These are phyloP conservation scores for Gryllus bimaculatus DNA, from an alignment of 1,140 invertebrate genomes.

Conservation along the genomic window DNA sequence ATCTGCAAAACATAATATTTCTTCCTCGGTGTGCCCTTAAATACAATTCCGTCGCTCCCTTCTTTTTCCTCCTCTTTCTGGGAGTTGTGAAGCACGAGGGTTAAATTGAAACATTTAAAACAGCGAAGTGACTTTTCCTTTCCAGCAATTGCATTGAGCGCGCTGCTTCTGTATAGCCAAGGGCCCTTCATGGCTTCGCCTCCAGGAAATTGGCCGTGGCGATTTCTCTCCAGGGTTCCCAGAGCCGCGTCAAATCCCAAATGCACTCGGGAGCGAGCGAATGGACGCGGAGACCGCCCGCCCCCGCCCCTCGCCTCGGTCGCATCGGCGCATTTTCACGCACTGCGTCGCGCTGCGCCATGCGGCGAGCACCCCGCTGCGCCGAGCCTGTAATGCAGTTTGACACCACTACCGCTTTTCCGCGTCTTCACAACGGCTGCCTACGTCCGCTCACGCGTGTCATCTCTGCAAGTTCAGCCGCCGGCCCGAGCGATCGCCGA, in stretches of 20 bases:
- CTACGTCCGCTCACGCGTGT: no score
- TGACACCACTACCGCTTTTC: no score
- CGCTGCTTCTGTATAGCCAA: neutral
- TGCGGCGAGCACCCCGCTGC: no score
- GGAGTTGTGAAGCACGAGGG: neutral
- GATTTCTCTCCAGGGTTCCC: neutral
- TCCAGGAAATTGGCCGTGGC: neutral
- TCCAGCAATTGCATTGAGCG: neutral
- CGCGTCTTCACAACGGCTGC: no score
- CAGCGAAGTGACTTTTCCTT: neutral
- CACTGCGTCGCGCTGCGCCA: no score
- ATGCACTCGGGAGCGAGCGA: neutral
- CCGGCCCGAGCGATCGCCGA: neutral
- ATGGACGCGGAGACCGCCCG: neutral
- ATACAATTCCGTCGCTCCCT: neutral
- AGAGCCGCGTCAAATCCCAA: neutral
- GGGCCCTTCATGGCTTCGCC: neutral
- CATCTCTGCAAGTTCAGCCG: no score
- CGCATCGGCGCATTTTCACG: no score
- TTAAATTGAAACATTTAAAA: constrained; percentile 2
- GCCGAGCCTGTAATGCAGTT: no score
- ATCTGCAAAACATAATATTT: neutral
- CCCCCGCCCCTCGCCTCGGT: no score
- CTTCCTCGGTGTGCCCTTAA: neutral
- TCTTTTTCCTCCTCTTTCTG: neutral